Conservation (phyloP, 1,140 invertebrate species). For the Drosophila erecta region DNA sequence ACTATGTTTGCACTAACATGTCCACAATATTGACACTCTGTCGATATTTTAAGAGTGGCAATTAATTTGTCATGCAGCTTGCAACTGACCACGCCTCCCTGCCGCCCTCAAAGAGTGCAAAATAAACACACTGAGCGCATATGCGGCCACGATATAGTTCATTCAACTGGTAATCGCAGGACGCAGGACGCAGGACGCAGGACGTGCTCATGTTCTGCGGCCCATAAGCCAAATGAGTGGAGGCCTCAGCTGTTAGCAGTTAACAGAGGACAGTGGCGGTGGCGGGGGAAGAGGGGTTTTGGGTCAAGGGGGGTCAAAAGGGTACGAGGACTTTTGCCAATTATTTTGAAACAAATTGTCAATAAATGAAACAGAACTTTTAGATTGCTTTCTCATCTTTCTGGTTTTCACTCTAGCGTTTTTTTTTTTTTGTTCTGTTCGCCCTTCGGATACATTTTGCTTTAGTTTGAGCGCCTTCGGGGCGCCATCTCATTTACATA, state of each 20-base stretch:
- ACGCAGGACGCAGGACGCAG: constrained; percentile 1
- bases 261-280: not conserved
- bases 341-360: constrained; percentile 71
- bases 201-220: constrained; percentile 34
- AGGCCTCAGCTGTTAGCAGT: constrained; percentile 27
- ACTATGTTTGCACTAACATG: not conserved
- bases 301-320: not conserved
- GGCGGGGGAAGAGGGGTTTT: not conserved
- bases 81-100: not conserved
- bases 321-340: constrained; percentile 32
- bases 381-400: constrained; percentile 50
- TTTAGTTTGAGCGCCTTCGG: constrained; percentile 47
- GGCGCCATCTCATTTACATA: constrained; percentile 68
- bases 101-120: not conserved
- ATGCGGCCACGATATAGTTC: constrained; percentile 5
- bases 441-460: not conserved
- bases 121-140: constrained; percentile 4
- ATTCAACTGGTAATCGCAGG: constrained; percentile 20
- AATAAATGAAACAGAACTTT: constrained; percentile 69
- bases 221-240: constrained; percentile 36
- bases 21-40: not conserved
- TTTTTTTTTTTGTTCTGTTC: not conserved
- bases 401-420: constrained; percentile 1
- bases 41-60: constrained; percentile 6
- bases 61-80: constrained; percentile 6